Evolutionary conservation across 2,797 vertebrate genomes (phyloP).

Genomic region (Rhinichthys osculus): DNA sequence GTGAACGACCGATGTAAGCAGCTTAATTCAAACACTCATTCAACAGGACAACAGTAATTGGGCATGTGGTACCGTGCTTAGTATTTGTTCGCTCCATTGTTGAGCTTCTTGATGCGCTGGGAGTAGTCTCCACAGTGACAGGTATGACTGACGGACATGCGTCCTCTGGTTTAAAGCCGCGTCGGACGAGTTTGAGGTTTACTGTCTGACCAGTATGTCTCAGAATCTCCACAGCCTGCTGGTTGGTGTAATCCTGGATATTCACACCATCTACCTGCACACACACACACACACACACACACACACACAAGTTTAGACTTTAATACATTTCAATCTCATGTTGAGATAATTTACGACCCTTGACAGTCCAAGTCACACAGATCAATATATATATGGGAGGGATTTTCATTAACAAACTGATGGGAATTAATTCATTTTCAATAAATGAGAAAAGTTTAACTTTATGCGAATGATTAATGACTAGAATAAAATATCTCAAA

Average conservation of each 20-base stretch:
- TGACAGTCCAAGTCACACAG: background rate
- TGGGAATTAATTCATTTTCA: background rate
- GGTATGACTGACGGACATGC: conserved; percentile 43
- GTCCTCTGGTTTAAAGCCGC: conserved; percentile 82
- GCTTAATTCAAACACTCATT: background rate
- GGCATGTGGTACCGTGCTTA: conserved; percentile 66
- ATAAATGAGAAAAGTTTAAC: background rate
- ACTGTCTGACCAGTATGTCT: conserved; percentile 92
- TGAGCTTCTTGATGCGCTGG: conserved; percentile 64
- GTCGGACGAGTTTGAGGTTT: conserved; percentile 87
- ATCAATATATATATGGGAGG: background rate
- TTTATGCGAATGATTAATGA: background rate
- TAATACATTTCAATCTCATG: background rate
- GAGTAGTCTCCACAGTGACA: conserved; percentile 60
- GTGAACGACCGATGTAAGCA: background rate
- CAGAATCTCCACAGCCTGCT: conserved; percentile 95
- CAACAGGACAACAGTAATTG: background rate
- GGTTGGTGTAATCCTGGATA: conserved; percentile 96
- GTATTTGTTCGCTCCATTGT: conserved; percentile 62
- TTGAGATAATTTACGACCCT: background rate
- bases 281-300: conserved; percentile 2
- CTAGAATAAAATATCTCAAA: background rate
- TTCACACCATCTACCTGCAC: conserved; percentile 93
- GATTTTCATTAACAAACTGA: conserved; percentile 1
- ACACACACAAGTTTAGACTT: background rate